Evolutionary conservation across 2,888 invertebrate species (phyloP), one percentile per base, ranked within the genome.

Genomic region (Acleris holmiana): DNA sequence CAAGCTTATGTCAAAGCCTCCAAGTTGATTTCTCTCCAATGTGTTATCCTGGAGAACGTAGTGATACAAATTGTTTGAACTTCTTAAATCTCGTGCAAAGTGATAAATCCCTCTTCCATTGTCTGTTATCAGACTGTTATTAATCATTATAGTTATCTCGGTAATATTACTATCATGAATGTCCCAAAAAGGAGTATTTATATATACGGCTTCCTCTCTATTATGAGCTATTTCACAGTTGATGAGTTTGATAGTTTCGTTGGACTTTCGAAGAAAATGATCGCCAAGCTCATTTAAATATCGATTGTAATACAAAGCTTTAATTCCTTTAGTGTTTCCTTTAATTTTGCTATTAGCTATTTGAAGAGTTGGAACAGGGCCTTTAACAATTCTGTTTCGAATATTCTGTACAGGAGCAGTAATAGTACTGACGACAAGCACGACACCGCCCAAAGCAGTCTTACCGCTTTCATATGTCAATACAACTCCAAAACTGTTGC

Each of bases 51-150:
- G 96, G 54, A 99, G 85, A 25, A 97, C 94, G 94, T 99, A 99
- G 82, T 99, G 98, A 93, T 98, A 99, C 1, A 99, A 93, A 89
- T 99, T 99, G 79, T 99, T 99, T 0, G 99, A 98, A 69, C 98
- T 97, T 72, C 98, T 95, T 74, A 99, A 94, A 85, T 99, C 98
- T 77, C 98, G 95, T 49, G 98, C 98, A 75, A 97, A 96, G 75
- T 99, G 99, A 61, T 95, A 94, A 68, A 99, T 95, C 15, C 99
- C 98, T 81, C 94, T 95, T 0, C 96, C 96, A 82, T 99, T 99
- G 76, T 97, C 96, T 0, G 95, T 95, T 46, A 99, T 96, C 66
- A 96, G 91, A 57, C 96, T 96, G 71, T 95, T 95, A 75, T 98
- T 98, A 2, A 99, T 94, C 90, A 97, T 97, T 69, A 99, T 95